Evolutionary conservation across 2,113 vertebrate species (phyloP).

Genomic region (Nematolebias whitei): DNA sequence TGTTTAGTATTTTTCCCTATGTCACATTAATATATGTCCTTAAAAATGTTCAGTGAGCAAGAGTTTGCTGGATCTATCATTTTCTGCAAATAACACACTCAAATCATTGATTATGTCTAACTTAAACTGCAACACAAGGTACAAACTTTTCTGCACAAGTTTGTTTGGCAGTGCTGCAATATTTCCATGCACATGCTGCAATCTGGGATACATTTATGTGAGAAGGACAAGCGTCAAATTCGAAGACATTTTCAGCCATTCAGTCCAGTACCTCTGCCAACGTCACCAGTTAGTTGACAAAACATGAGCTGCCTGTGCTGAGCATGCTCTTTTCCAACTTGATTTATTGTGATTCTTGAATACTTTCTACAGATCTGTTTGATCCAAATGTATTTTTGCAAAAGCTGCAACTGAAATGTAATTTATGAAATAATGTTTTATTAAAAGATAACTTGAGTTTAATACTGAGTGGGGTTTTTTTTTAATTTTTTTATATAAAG

Average conservation of each 20-base stretch:
- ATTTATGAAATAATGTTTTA: slow-evolving; percentile 78
- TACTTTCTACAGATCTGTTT: slow-evolving; percentile 75
- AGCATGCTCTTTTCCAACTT: slow-evolving; percentile 52
- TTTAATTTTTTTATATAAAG: not conserved
- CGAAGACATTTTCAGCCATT: not conserved
- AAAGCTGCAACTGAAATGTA: slow-evolving; percentile 74
- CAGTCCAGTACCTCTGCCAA: not conserved
- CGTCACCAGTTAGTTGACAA: not conserved
- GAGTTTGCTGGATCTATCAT: slow-evolving; percentile 13
- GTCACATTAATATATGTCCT: slow-evolving; percentile 60
- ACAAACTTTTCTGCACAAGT: slow-evolving; percentile 12
- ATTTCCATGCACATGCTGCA: slow-evolving; percentile 35
- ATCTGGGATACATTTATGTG: slow-evolving; percentile 24
- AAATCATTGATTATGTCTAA: slow-evolving; percentile 28
- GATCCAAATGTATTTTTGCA: slow-evolving; percentile 76
- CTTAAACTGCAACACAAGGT: slow-evolving; percentile 16
- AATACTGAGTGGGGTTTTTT: not conserved
- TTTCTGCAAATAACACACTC: slow-evolving; percentile 16
- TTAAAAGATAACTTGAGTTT: slow-evolving; percentile 66
- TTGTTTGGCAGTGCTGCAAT: slow-evolving; percentile 26
- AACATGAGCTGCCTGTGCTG: slow-evolving; percentile 3
- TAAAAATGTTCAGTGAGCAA: slow-evolving; percentile 39
- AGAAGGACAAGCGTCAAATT: not conserved
- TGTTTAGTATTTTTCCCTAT: slow-evolving; percentile 64
- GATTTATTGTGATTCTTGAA: slow-evolving; percentile 54